Evolutionary conservation across 2,888 invertebrate species (phyloP).

Genomic region (Lasiommata megera): DNA sequence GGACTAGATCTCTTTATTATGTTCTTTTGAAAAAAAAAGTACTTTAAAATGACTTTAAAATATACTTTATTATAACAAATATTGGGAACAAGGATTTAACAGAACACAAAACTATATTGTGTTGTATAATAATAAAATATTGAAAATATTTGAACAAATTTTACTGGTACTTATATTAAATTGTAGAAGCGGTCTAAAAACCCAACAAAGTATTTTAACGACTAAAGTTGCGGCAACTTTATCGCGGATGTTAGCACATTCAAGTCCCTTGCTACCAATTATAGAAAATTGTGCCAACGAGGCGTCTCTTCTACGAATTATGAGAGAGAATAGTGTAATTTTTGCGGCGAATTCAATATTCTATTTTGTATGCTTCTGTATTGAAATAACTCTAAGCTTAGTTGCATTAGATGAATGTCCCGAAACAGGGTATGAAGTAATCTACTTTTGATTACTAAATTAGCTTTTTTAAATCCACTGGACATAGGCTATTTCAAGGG

Average conservation of each 20-base stretch:
- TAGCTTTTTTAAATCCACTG: too few relatives aligned
- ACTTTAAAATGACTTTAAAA: too few relatives aligned
- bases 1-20: too few relatives aligned
- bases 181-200: conserved; percentile 12
- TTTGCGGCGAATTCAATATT: neutral
- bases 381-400: neutral
- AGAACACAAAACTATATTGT: too few relatives aligned
- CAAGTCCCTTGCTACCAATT: conserved; percentile 14
- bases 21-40: too few relatives aligned
- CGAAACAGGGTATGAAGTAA: too few relatives aligned
- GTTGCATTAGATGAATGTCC: too few relatives aligned
- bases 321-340: conserved; percentile 1
- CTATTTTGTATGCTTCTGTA: neutral
- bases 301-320: conserved; percentile 7
- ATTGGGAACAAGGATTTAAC: too few relatives aligned
- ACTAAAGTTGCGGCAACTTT: conserved; percentile 17
- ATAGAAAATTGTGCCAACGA: conserved; percentile 15
- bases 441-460: too few relatives aligned
- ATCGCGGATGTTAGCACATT: conserved; percentile 14
- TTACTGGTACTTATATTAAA: neutral
- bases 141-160: conserved; percentile 2
- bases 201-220: conserved; percentile 21
- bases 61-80: too few relatives aligned
- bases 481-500: too few relatives aligned
- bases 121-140: neutral